Base-by-base conservation (phyloP, 2,888 invertebrate species). In the Hofmannophila pseudospretella region DNA sequence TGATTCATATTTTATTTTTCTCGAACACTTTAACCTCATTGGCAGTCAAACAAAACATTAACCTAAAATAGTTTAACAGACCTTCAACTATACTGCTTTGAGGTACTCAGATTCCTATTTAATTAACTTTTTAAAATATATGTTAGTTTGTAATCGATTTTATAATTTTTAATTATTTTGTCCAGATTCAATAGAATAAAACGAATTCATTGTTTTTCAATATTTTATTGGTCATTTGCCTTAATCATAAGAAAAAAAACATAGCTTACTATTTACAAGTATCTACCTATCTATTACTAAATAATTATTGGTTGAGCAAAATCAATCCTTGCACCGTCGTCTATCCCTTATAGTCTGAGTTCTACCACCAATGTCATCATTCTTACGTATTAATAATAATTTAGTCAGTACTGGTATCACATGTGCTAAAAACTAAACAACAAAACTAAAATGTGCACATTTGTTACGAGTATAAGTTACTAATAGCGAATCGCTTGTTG, bases 221-320 rank as follows among this genome's bases (percentile, higher is more conserved):
- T 32, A 35, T 27, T 39, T 39, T 39, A 39, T 39, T 38, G 38
- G 38, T 30, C 26, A 35, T 32, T 35, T 19, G 9, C 23, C 11
- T 23, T 38, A 23, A 30, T 16, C 13, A 13, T 16, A 20, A 32
- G 23, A 30, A 37, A n/a, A n/a, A 27, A 7, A 27, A 37, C 32
- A 27, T 39, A 34, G 31, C 27, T 39, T 22, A 35, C 22, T 36
- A 40, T 27, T 27, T 36, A 40, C 36, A 40, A 67, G 61, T n/a
- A n/a, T n/a, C n/a, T n/a, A n/a, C n/a, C 54, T 59, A 58, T 54
- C 58, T 77, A 77, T 77, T 68, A 75, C 77, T 74, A 79, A 55
- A 44, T 47, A 52, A 46, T 54, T 59, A 48, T 51, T 53, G 47
- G 53, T 69, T 72, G 70, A 73, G 68, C 67, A 67, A 68, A 40